Evolutionary conservation across 2,888 invertebrate species (phyloP).

Genomic region (Hyposoter dolosus): DNA sequence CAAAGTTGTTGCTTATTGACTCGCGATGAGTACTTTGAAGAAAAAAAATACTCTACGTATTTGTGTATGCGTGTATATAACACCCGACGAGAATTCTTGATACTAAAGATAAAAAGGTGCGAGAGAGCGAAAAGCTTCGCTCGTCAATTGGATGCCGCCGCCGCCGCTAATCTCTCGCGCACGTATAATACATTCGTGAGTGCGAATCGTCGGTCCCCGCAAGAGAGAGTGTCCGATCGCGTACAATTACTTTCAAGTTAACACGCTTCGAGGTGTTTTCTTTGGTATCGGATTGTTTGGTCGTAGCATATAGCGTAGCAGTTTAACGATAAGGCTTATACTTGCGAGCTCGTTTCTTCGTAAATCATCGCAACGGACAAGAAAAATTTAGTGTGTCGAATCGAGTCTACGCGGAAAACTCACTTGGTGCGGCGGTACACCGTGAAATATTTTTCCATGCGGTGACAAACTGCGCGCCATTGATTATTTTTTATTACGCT

Average conservation of each 20-base stretch:
- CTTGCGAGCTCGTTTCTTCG: too few relatives aligned
- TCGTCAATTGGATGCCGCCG: slow-evolving; percentile 11
- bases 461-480: too few relatives aligned
- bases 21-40: neutral
- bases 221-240: neutral
- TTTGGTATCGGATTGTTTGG: too few relatives aligned
- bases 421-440: too few relatives aligned
- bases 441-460: too few relatives aligned
- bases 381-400: too few relatives aligned
- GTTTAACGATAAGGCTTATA: too few relatives aligned
- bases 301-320: too few relatives aligned
- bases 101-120: slow-evolving; percentile 42
- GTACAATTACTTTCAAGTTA: neutral
- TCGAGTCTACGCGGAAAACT: too few relatives aligned
- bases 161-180: neutral
- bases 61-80: neutral
- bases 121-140: slow-evolving; percentile 34
- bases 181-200: slow-evolving; percentile 65
- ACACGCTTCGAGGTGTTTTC: neutral
- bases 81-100: neutral
- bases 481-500: neutral
- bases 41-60: neutral
- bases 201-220: slow-evolving; percentile 40
- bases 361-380: too few relatives aligned
- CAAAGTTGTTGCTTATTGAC: slow-evolving; percentile 16